Conservation (phyloP, 1,140 invertebrate genomes). For the Ips typographus region DNA sequence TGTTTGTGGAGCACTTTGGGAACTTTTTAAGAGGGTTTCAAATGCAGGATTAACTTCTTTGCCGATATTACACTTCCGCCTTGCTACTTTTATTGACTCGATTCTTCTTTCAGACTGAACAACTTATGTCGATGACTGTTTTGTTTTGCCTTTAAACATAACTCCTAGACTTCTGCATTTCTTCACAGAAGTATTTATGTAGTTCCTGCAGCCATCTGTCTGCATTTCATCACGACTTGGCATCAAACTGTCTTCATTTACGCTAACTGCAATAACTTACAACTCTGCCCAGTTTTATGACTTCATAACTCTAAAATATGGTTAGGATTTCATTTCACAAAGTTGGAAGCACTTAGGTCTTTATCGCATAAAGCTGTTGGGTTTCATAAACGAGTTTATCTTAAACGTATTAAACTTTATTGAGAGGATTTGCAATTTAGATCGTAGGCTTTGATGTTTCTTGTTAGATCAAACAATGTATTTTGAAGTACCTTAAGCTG, state of each 20-base stretch:
- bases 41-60: slow-evolving; percentile 21
- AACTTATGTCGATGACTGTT: not conserved
- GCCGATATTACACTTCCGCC: slow-evolving; percentile 6
- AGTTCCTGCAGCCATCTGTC: too few relatives aligned
- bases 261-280: slow-evolving; percentile 19
- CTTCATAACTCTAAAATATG: slow-evolving; percentile 18
- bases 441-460: not conserved
- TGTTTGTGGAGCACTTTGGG: slow-evolving; percentile 16
- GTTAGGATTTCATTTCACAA: slow-evolving; percentile 20
- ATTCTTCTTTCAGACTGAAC: too few relatives aligned
- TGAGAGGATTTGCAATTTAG: slow-evolving; percentile 5
- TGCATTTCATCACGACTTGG: too few relatives aligned
- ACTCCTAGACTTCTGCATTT: not conserved
- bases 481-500: too few relatives aligned
- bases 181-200: not conserved
- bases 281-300: slow-evolving; percentile 21
- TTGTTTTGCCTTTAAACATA: not conserved
- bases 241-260: slow-evolving; percentile 10
- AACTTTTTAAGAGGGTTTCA: slow-evolving; percentile 10
- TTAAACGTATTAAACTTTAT: slow-evolving; percentile 23
- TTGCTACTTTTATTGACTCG: slow-evolving; percentile 1
- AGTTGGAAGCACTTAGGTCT: slow-evolving; percentile 25
- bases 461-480: too few relatives aligned
- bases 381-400: slow-evolving; percentile 25
- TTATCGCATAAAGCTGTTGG: slow-evolving; percentile 21